Conservation (phyloP, 2,797 vertebrate species). For the Loriculus beryllinus region DNA sequence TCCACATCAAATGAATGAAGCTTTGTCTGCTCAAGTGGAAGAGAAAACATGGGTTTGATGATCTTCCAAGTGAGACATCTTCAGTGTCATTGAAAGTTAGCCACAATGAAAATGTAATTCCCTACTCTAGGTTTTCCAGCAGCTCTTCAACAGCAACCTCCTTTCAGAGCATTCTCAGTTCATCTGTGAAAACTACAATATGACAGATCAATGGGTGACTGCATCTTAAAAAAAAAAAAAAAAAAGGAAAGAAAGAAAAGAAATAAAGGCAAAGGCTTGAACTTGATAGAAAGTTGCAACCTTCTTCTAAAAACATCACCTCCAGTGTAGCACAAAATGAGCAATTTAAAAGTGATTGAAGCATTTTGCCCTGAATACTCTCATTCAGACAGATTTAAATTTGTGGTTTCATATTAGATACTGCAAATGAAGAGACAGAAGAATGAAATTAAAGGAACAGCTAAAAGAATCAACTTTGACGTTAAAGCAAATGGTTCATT, state of each 20-base stretch:
- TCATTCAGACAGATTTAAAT: constrained; percentile 42
- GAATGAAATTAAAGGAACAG: constrained; percentile 43
- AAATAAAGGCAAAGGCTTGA: constrained; percentile 27
- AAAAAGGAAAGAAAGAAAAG: not conserved
- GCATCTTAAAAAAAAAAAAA: not conserved
- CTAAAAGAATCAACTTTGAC: constrained; percentile 37
- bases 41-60: constrained; percentile 41
- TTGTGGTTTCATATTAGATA: constrained; percentile 29
- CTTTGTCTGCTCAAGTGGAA: constrained; percentile 46
- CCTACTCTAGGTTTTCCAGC: constrained; percentile 16
- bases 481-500: constrained; percentile 5
- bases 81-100: constrained; percentile 48
- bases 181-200: constrained; percentile 42
- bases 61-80: constrained; percentile 47
- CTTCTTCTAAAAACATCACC: constrained; percentile 42
- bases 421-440: constrained; percentile 22
- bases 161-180: constrained; percentile 46
- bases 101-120: constrained; percentile 63
- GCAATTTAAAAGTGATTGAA: constrained; percentile 55
- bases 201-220: constrained; percentile 42
- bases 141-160: constrained; percentile 21
- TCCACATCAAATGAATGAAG: constrained; percentile 45
- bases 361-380: constrained; percentile 17
- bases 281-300: constrained; percentile 45
- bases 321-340: constrained; percentile 53